These are phyloP conservation scores for Chironomus riparius DNA, from an alignment of 2,888 invertebrate species.

Conservation along the genomic window DNA sequence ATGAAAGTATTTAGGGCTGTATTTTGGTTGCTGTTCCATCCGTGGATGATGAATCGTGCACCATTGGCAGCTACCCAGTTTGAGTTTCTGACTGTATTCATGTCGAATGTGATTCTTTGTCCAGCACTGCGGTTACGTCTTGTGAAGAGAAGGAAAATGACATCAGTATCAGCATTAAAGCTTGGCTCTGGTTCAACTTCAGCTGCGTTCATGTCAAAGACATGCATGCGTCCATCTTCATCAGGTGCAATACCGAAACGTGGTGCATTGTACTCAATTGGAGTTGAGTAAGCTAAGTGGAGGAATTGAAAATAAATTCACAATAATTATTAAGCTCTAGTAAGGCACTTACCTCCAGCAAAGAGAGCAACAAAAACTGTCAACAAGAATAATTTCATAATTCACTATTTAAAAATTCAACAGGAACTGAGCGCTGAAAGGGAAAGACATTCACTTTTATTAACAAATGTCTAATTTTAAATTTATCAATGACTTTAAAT, in stretches of 20 bases:
- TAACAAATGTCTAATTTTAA: too few relatives aligned
- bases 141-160: slow-evolving; percentile 42
- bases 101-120: slow-evolving; percentile 28
- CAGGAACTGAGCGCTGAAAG: too few relatives aligned
- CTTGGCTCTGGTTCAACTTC: slow-evolving; percentile 18
- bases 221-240: slow-evolving; percentile 4
- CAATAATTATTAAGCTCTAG: too few relatives aligned
- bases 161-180: slow-evolving; percentile 33
- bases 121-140: slow-evolving; percentile 31
- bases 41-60: slow-evolving; percentile 44
- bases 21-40: slow-evolving; percentile 50
- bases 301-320: too few relatives aligned
- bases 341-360: too few relatives aligned
- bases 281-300: too few relatives aligned
- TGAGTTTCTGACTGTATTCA: neutral
- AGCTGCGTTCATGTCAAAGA: neutral
- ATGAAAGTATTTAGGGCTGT: slow-evolving; percentile 37
- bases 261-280: too few relatives aligned
- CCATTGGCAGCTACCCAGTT: neutral
- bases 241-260: neutral
- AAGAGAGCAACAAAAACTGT: too few relatives aligned
- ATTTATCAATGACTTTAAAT: too few relatives aligned
- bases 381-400: too few relatives aligned
- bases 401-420: too few relatives aligned
- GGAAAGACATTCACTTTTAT: too few relatives aligned